These are phyloP conservation scores for Glaucomys volans DNA, from an alignment of 2,113 vertebrate species.

Conservation along the genomic window DNA sequence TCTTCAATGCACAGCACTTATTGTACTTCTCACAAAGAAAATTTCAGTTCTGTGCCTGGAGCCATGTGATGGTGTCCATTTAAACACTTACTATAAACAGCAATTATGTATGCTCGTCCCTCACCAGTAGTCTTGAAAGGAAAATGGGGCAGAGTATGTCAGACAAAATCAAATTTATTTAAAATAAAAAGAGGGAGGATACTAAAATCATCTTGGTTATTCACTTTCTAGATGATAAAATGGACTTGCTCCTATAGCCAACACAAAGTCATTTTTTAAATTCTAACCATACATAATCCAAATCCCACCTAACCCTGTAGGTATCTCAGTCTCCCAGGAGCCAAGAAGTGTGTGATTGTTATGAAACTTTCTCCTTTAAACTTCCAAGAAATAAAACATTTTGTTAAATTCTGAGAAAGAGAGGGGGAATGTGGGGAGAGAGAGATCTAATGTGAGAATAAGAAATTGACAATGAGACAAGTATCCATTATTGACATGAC, in stretches of 20 bases:
- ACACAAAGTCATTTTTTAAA: background rate
- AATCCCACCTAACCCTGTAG: background rate
- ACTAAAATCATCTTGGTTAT: background rate
- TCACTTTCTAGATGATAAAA: background rate
- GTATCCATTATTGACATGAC: slow-evolving; percentile 29
- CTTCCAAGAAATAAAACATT: background rate
- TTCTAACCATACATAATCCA: background rate
- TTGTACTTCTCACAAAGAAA: slow-evolving; percentile 20
- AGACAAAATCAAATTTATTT: slow-evolving; percentile 48
- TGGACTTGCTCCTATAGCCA: background rate
- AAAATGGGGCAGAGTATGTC: background rate
- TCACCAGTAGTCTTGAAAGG: slow-evolving; percentile 53
- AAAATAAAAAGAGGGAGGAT: background rate
- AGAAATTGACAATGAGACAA: slow-evolving; percentile 8
- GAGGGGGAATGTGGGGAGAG: background rate
- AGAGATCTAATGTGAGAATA: background rate
- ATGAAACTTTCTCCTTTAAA: slow-evolving; percentile 1
- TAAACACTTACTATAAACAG: slow-evolving; percentile 53
- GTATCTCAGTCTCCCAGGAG: background rate
- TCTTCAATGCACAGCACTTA: slow-evolving; percentile 23
- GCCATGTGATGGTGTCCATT: slow-evolving; percentile 34
- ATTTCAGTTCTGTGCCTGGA: slow-evolving; percentile 19
- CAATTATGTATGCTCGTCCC: background rate
- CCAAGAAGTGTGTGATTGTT: slow-evolving; percentile 28
- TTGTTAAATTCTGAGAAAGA: background rate